Percentiles rank a stretch among this genome's conserved stretches.
These are phyloP conservation scores for Scolopax mira DNA, from an alignment of 2,113 vertebrate genomes.

Conservation along the genomic window DNA sequence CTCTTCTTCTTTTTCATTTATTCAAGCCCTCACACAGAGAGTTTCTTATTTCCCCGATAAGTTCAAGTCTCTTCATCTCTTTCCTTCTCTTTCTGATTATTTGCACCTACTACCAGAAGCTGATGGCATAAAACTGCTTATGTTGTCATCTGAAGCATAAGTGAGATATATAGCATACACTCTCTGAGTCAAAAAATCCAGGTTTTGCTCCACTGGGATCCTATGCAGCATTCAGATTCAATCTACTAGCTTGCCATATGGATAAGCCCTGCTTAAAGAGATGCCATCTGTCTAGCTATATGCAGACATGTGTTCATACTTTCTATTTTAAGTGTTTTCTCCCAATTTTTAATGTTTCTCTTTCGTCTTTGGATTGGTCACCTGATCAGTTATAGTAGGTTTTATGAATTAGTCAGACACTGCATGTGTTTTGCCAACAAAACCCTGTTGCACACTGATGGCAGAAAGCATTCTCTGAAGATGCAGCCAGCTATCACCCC, in stretches of 20 bases:
- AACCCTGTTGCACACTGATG: not conserved
- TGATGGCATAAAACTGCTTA: not conserved
- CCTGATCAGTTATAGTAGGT: conserved; percentile 28
- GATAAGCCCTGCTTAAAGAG: conserved; percentile 13
- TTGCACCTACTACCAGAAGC: not conserved
- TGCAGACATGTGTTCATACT: conserved; percentile 19
- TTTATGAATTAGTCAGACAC: conserved; percentile 52
- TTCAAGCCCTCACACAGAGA: not conserved
- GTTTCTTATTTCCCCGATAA: not conserved
- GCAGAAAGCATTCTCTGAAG: not conserved
- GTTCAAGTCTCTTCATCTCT: not conserved
- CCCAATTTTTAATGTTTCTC: conserved; percentile 7
- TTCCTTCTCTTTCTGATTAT: not conserved
- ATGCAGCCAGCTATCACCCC: not conserved
- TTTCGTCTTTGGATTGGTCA: conserved; percentile 1
- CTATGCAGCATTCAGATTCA: conserved; percentile 7
- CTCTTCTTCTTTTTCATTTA: not conserved
- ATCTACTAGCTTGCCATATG: conserved; percentile 22
- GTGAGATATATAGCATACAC: not conserved
- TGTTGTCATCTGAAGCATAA: not conserved
- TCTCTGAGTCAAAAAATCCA: not conserved
- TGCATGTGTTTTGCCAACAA: not conserved
- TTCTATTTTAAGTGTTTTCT: conserved; percentile 42
- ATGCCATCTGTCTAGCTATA: conserved; percentile 28
- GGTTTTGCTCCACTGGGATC: conserved; percentile 19